phyloP scores from a whole-genome alignment of 2,797 vertebrate species.

The Sarcophilus harrisii region DNA sequence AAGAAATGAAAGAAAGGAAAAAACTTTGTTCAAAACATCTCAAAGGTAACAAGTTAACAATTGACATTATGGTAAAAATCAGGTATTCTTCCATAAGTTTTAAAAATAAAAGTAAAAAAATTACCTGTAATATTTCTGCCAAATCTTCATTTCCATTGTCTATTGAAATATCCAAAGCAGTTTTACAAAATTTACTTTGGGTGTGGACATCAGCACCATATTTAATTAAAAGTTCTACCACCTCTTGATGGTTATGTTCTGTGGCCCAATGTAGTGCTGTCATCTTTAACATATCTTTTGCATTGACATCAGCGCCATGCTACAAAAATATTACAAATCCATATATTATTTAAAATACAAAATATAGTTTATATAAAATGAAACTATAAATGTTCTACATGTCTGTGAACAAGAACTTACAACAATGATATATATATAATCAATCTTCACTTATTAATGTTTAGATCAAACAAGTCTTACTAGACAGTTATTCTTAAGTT shows the following conservation, averaged over 20 bases:
- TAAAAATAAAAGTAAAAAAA: constrained; percentile 64
- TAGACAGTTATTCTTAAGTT: constrained; percentile 31
- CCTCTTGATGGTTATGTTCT: constrained; percentile 91
- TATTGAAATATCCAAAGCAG: constrained; percentile 91
- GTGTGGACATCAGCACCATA: constrained; percentile 92
- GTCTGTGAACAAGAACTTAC: constrained; percentile 39
- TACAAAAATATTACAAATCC: constrained; percentile 79
- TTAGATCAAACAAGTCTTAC: constrained; percentile 45
- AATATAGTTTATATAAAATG: constrained; percentile 25
- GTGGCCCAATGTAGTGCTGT: constrained; percentile 93
- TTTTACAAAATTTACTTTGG: constrained; percentile 94
- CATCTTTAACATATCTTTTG: constrained; percentile 94
- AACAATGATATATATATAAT: neutral
- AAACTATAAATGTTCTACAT: constrained; percentile 49
- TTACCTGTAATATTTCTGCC: constrained; percentile 92
- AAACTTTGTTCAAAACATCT: constrained; percentile 31
- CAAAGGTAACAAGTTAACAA: constrained; percentile 37
- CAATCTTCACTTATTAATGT: neutral
- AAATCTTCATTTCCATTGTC: constrained; percentile 92
- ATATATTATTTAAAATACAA: constrained; percentile 43
- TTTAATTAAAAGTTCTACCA: constrained; percentile 91
- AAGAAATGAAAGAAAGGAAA: constrained; percentile 43
- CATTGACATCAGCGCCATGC: constrained; percentile 93
- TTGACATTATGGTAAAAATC: constrained; percentile 42
- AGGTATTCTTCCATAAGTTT: constrained; percentile 26